Conservation (phyloP, 2,113 vertebrate species). For the Micronisus gabar region DNA sequence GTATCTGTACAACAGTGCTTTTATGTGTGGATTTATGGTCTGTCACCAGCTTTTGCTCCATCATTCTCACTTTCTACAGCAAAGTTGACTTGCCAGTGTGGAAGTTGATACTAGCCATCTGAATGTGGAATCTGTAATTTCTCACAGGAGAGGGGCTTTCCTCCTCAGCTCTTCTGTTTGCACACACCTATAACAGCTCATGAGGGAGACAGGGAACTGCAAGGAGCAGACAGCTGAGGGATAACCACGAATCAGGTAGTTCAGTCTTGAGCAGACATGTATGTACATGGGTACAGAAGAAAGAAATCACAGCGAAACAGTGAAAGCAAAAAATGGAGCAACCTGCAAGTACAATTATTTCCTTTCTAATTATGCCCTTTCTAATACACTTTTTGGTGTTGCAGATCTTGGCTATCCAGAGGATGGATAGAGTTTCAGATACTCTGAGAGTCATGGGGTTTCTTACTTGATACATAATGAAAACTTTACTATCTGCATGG, state of each 20-base stretch:
- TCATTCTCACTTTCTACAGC: not conserved
- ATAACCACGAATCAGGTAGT: no score
- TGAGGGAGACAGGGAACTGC: not conserved
- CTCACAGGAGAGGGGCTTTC: not conserved
- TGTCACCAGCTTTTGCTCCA: not conserved
- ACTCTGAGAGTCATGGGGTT: not conserved
- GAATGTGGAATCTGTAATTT: not conserved
- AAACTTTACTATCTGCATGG: not conserved
- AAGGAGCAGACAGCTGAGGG: not conserved
- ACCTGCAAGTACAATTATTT: not conserved
- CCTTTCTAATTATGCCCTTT: not conserved
- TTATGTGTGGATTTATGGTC: not conserved
- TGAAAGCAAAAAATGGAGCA: not conserved
- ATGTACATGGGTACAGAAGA: fast-evolving
- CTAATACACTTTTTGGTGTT: not conserved
- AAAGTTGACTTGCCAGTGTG: not conserved
- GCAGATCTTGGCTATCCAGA: not conserved
- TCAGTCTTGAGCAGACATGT: not conserved
- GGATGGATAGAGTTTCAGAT: not conserved
- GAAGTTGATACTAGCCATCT: not conserved
- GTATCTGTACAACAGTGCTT: not conserved
- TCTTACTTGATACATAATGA: not conserved
- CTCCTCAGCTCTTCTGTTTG: not conserved
- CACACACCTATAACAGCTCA: not conserved
- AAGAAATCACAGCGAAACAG: not conserved